Evolutionary conservation across 1,140 invertebrate genomes (phyloP).

Genomic region (honey bee (Apis mellifera)): Amel_HAv3.1 CM009932.2:9480501-9481000

Average conservation of each 20-base stretch:
- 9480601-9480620: not conserved
- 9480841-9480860: not conserved
- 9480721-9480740: not conserved
- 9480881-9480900: not conserved
- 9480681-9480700: not conserved
- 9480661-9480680: not conserved
- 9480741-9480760: not conserved
- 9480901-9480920: not conserved
- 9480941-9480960: slow-evolving; percentile 7
- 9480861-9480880: not conserved
- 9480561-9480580: not conserved
- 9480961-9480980: not conserved
- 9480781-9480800: slow-evolving; percentile 4
- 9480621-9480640: slow-evolving; percentile 5
- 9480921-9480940: not conserved
- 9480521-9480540: not conserved
- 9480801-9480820: not conserved
- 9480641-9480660: not conserved
- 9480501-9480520: not conserved
- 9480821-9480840: not conserved
- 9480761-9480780: not conserved
- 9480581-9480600: not conserved
- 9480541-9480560: not conserved
- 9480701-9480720: not conserved
- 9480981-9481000: not conserved